Conservation (phyloP, 2,113 vertebrate species). For the Hemichromis elongatus region DNA sequence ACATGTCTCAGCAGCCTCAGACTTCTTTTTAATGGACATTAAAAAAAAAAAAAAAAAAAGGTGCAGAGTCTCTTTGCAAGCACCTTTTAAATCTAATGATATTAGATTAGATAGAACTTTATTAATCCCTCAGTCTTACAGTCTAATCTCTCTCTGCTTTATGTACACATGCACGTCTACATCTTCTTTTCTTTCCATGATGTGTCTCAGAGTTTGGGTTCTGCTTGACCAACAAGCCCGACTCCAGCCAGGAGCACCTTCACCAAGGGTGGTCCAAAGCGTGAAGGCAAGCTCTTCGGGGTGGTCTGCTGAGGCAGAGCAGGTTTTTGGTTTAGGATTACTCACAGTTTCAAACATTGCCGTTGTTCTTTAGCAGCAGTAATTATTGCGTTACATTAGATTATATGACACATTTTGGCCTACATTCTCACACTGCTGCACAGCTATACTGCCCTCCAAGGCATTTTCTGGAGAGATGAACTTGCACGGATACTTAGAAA, state of each 20-base stretch:
- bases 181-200: background rate
- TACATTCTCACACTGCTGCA: background rate
- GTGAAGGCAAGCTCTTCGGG: background rate
- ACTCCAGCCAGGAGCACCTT: background rate
- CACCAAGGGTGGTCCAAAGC: conserved; percentile 3
- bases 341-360: background rate
- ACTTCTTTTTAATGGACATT: no score
- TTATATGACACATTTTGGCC: background rate
- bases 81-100: no score
- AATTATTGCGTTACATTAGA: background rate
- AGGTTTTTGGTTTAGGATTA: conserved; percentile 1
- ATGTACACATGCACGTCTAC: background rate
- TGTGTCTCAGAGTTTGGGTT: background rate
- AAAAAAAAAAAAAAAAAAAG: no score
- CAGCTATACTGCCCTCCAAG: background rate
- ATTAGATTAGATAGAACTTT: no score
- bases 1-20: no score
- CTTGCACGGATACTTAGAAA: background rate
- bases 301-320: conserved; percentile 23
- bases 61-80: no score
- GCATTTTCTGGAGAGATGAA: background rate
- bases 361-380: background rate
- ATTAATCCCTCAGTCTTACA: no score
- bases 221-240: background rate
- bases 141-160: background rate